Evolutionary conservation across 2,113 vertebrate species (phyloP).

Genomic region (Candoia aspera): DNA sequence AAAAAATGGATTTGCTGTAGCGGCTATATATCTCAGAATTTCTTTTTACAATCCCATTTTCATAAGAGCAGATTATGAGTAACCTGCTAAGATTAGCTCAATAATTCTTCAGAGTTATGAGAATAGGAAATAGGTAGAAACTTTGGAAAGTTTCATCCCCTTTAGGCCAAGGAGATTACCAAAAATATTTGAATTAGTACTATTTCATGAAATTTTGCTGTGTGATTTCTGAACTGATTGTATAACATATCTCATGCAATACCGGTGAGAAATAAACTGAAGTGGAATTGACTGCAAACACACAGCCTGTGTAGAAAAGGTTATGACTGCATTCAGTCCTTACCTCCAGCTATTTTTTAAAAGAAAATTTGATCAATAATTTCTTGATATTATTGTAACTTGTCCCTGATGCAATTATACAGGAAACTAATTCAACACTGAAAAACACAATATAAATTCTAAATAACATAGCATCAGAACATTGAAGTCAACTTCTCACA

Average conservation of each 20-base stretch:
- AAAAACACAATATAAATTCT: constrained; percentile 7
- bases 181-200: no score
- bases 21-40: not conserved
- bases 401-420: not conserved
- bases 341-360: not conserved
- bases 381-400: constrained; percentile 1
- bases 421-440: not conserved
- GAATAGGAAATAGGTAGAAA: no score
- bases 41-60: not conserved
- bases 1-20: no score
- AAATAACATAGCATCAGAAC: not conserved
- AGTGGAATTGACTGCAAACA: not conserved
- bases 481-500: not conserved
- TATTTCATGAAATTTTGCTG: no score
- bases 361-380: not conserved
- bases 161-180: no score
- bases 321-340: not conserved
- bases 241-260: no score
- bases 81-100: not conserved
- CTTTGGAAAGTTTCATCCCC: no score
- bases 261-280: not conserved
- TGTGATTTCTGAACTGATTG: no score
- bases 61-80: not conserved
- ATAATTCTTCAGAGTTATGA: not conserved
- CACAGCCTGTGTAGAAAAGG: not conserved